Evolutionary conservation across 2,888 invertebrate genomes (phyloP), one percentile per base, ranked within the genome.

Genomic region (Therioaphis trifolii): DNA sequence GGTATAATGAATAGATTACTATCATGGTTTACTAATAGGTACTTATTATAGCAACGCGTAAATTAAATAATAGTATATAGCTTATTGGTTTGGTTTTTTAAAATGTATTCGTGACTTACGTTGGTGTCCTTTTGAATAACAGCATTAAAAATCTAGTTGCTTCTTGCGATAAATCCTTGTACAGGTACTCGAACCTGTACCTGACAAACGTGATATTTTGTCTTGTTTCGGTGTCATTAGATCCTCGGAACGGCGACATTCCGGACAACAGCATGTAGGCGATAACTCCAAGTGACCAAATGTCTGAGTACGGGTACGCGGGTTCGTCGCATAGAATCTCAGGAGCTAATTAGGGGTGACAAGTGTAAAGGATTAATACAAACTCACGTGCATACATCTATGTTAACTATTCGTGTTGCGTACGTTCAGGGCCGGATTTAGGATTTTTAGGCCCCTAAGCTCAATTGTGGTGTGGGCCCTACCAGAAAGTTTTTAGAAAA

Each of bases 241-340:
- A 90, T 4, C 97, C 98, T 85, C 92, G 91, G 93, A 97, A 99
- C 71, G 99, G 97, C 79, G 97, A 94, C 84, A 92, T 93, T 21
- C 98, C 99, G 4, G 97, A 97, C 86, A 99, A 89, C 90, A 99
- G 91, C 66, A 98, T 91, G 90, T 99, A 99, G 0, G 96, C 91
- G 9, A 99, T 90, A 15, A 96, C 96, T 78, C 98, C 99, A 76
- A 99, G 92, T 27, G 96, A 94, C 99, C 99, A 99, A 87, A 99
- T 93, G 89, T 99, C 99, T 4, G 96, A 94, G 88, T 96, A 95
- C 2, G 94, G 94, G 89, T 93, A 95, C 49, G 96, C 94, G 9
- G 94, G 93, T 89, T 97, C 97, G 88, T 96, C 94, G 88, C 93
- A 93, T 72, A 97, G 89, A 85, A 97, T 93, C 89, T 98, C 98